phyloP scores from a whole-genome alignment of 1,140 invertebrate genomes.

The Bombyx mandarina region DNA sequence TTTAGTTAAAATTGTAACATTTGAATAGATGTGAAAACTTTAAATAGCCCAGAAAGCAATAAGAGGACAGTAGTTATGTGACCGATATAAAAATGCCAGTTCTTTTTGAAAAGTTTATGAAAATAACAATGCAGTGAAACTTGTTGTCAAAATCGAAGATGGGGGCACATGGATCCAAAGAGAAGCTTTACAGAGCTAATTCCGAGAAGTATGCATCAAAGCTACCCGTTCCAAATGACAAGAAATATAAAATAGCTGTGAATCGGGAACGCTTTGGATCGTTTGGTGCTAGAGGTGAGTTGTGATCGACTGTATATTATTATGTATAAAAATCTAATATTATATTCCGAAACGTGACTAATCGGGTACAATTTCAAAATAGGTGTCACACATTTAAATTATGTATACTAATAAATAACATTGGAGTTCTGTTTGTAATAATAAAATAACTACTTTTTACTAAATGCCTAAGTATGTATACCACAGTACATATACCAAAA shows the following conservation, averaged over 20 bases:
- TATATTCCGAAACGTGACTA: not conserved
- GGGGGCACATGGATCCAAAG: constrained; percentile 79
- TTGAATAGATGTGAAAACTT: too few relatives aligned
- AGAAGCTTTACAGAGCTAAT: constrained; percentile 74
- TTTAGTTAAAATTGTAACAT: too few relatives aligned
- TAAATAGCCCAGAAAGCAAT: too few relatives aligned
- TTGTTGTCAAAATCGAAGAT: constrained; percentile 69
- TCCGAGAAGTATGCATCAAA: constrained; percentile 72
- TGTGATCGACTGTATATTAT: not conserved
- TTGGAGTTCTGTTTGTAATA: too few relatives aligned
- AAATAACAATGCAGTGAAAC: constrained; percentile 28
- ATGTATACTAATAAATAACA: too few relatives aligned
- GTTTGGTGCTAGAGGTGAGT: constrained; percentile 71
- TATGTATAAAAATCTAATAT: not conserved
- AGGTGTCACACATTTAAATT: too few relatives aligned
- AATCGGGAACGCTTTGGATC: constrained; percentile 73
- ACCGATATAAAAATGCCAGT: too few relatives aligned
- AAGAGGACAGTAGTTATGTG: too few relatives aligned
- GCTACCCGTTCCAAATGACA: constrained; percentile 61
- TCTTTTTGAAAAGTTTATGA: not conserved
- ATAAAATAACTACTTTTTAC: too few relatives aligned
- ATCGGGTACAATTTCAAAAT: too few relatives aligned
- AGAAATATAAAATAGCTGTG: constrained; percentile 65
- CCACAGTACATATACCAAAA: too few relatives aligned
- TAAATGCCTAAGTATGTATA: too few relatives aligned